Evolutionary conservation across 2,113 vertebrate species (phyloP), one percentile per base, ranked within the genome.

Genomic region (Centropus unirufus): DNA sequence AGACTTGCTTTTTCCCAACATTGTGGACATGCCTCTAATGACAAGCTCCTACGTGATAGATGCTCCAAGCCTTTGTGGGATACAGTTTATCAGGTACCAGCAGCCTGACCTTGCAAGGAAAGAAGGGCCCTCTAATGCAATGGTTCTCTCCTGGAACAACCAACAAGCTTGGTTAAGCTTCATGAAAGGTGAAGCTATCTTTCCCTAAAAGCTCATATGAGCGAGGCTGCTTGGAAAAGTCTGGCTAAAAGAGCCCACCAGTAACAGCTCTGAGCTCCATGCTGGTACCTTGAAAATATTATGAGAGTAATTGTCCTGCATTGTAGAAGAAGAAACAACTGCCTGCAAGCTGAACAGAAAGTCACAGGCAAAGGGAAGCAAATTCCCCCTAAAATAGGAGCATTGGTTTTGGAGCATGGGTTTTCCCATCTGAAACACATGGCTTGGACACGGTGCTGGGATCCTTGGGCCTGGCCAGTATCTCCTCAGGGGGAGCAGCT

Each of bases 251-350:
- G 19, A 80, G 27, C 27, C 18, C 49, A 75, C 36, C 4, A 0
- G 11, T 62, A 70, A 42, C n/a, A 69, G 10, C 14, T 14, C 34
- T 5, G 24, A 62, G 51, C 46, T 36, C 36, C 18, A 67, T 5
- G 1, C n/a, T 46, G 24, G 14, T 62, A 62, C 52, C 52, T 63
- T 87, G 57, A 17, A 91, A 78, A n/a, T n/a, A 6, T 67, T 8
- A 32, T 44, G 11, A 49, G 32, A 61, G 49, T 67, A 39, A 92
- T 63, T 5, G 0, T 24, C 30, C 22, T 73, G 49, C 0, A 0
- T 26, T 20, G 17, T 18, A 47, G 44, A 51, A 57, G 29, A 54
- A 69, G 44, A n/a, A 80, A 24, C 49, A 73, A 23, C 30, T 23
- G 51, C 42, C 49, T 81, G 46, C 11, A 36, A 81, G 70, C n/a